Evolutionary conservation across 2,888 invertebrate genomes (phyloP).

Genomic region (Callosobruchus maculatus): DNA sequence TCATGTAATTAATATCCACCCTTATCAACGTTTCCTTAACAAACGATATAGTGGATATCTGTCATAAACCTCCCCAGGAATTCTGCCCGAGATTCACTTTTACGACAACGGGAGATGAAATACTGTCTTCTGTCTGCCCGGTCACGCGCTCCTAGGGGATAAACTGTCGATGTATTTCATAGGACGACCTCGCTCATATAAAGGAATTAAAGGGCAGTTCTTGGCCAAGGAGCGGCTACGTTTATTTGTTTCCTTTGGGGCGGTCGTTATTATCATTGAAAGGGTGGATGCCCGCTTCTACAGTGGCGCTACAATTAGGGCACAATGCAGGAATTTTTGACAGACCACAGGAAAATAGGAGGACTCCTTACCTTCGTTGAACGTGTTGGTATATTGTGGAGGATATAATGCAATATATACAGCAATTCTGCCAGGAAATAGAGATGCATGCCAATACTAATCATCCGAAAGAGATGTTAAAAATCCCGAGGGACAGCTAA

Average conservation of each 20-base stretch:
- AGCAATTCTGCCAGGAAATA: no score
- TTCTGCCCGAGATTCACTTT: neutral
- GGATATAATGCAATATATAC: no score
- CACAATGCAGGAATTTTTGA: no score
- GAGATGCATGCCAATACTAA: no score
- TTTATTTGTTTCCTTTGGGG: neutral
- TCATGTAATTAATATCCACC: neutral
- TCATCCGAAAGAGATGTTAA: no score
- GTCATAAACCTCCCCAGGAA: neutral
- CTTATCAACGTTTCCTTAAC: neutral
- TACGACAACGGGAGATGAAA: neutral
- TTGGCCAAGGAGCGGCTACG: neutral
- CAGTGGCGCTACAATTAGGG: neutral
- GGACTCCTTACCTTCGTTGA: no score
- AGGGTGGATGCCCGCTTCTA: neutral
- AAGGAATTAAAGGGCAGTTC: neutral
- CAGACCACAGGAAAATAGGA: no score
- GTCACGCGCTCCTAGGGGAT: neutral
- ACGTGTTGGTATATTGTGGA: no score
- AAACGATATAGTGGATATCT: neutral
- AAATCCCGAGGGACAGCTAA: no score
- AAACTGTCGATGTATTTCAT: neutral
- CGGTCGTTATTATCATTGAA: neutral
- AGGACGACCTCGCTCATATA: neutral
- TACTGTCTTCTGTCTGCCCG: neutral